Conservation (phyloP, 2,888 invertebrate genomes). For the Margaritifera margaritifera region DNA sequence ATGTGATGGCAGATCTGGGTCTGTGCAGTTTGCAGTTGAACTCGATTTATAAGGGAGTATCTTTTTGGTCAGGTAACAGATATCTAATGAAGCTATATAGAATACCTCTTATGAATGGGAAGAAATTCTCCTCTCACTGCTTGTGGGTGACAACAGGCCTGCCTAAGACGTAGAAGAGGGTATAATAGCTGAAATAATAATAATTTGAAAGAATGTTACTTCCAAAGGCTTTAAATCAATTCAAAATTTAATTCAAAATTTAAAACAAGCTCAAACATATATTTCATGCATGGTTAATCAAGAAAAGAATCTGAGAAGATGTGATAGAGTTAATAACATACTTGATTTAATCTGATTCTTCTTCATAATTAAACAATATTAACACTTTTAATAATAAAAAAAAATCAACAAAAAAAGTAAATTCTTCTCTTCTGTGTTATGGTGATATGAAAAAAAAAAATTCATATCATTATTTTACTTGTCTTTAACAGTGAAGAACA, state of each 20-base stretch:
- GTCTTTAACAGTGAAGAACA: neutral
- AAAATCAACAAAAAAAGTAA: too few relatives aligned
- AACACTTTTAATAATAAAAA: too few relatives aligned
- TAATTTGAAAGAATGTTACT: neutral
- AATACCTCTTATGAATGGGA: conserved; percentile 72
- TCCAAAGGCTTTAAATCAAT: neutral
- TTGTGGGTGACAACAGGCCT: conserved; percentile 83
- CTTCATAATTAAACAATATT: neutral
- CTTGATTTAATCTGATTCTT: too few relatives aligned
- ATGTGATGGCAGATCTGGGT: too few relatives aligned
- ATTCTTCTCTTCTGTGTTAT: too few relatives aligned
- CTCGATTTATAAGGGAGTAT: too few relatives aligned
- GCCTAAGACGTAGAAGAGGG: conserved; percentile 80
- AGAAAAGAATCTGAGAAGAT: too few relatives aligned
- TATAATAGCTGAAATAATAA: conserved; percentile 75
- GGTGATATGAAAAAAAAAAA: too few relatives aligned
- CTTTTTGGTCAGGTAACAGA: too few relatives aligned
- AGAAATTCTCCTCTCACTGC: conserved; percentile 77
- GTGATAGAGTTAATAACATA: too few relatives aligned
- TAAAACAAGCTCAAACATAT: neutral
- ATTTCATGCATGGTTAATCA: neutral
- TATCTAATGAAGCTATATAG: neutral
- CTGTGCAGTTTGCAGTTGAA: too few relatives aligned
- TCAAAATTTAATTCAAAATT: neutral
- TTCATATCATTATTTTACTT: too few relatives aligned